Evolutionary conservation across 2,888 invertebrate species (phyloP), one percentile per base, ranked within the genome.

Genomic region (Chrysomela aeneicollis): DNA sequence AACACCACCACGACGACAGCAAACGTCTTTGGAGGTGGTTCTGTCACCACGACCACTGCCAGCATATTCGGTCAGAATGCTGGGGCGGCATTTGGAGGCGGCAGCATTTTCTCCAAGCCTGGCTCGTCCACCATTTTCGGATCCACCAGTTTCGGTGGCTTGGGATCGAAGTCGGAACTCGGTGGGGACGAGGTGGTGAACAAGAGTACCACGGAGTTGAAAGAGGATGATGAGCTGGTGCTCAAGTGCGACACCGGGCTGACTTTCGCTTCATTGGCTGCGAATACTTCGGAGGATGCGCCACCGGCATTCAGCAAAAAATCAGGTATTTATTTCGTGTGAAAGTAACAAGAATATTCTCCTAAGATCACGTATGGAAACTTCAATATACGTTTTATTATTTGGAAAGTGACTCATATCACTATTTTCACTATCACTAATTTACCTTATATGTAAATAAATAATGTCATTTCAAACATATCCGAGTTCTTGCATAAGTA

Each of bases 251-350:
- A 79, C 64, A 66, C 78, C 0, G 75, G 72, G 54, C 58, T 82
- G 21, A 81, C 78, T 64, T 83, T 84, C 71, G 81, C 83, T 1
- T 76, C 73, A 54, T 72, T 82, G 55, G 83, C 82, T 2, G 77
- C 81, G 18, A 71, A 71, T 2, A 65, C 73, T 6, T 52, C 71
- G 10, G 51, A 67, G 26, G 68, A 72, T 15, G 59, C 71, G 4
- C 63, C 69, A 18, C 46, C 57, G 8, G 46, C 57, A 21, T 57
- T 57, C 46, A 46, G 46, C 46, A 57, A 57, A 18, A 57, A 57
- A 18, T 46, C 57, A 52, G 65, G 63, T 71, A 61, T 46, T 30
- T 32, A 9, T 18, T 18, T 1, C 18, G 18, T 35, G 18, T 9
- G n/a, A n/a, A n/a, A n/a, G n/a, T n/a, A n/a, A n/a, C n/a, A n/a